Conservation (phyloP, 2,113 vertebrate species). For the Mastomys natalensis region DNA sequence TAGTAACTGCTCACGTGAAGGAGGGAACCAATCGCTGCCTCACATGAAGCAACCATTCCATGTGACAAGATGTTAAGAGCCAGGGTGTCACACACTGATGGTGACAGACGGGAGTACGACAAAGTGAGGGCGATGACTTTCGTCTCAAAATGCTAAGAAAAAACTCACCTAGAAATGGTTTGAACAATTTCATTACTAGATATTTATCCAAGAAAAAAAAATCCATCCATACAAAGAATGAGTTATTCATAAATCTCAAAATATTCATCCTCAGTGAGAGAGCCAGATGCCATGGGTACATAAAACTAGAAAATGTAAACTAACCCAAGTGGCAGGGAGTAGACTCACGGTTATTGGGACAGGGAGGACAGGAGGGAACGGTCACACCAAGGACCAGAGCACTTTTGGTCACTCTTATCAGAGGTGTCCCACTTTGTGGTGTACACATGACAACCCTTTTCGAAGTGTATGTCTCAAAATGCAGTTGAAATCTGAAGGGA, state of each 20-base stretch:
- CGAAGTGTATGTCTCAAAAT: background rate
- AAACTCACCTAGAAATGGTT: background rate
- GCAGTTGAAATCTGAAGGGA: background rate
- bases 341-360: background rate
- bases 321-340: background rate
- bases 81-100: background rate
- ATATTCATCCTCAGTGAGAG: background rate
- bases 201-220: background rate
- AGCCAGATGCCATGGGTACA: background rate
- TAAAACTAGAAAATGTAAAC: slow-evolving; percentile 2
- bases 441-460: background rate
- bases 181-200: background rate
- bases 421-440: background rate
- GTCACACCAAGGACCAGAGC: background rate
- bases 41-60: background rate
- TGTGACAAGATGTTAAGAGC: background rate
- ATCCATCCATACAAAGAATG: background rate
- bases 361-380: background rate
- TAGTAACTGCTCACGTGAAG: background rate
- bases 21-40: background rate
- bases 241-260: background rate
- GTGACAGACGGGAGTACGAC: background rate
- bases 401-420: background rate
- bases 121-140: background rate
- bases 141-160: background rate